A percentile compares a stretch with the other conserved stretches of the same genome.
phyloP scores from a whole-genome alignment of 2,888 invertebrate species.

The Polydrusus pterygomalis region DNA sequence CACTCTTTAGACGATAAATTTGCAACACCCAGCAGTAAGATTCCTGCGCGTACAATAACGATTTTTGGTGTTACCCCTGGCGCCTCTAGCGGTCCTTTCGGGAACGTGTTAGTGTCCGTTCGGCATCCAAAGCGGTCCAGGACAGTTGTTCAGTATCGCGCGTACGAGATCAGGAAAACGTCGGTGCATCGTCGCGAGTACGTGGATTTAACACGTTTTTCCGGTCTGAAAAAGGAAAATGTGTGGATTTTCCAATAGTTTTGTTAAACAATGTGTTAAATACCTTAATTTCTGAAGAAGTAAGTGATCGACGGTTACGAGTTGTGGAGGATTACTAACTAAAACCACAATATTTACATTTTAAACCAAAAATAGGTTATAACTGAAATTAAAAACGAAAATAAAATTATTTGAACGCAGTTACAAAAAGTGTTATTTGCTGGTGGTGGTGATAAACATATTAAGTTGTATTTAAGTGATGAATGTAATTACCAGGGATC shows the following conservation, averaged over 20 bases:
- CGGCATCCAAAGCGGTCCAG: constrained; percentile 70
- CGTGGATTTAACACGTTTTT: constrained; percentile 22
- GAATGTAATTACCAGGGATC: neutral
- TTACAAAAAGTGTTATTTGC: neutral
- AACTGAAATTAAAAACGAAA: neutral
- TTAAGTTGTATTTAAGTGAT: neutral
- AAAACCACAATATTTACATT: constrained; percentile 15
- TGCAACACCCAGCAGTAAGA: constrained; percentile 62
- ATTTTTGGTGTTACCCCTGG: constrained; percentile 66
- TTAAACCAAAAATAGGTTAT: neutral
- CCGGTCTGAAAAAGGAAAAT: constrained; percentile 4
- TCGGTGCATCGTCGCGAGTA: constrained; percentile 17
- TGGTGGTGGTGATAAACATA: neutral
- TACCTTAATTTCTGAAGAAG: neutral
- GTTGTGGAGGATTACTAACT: neutral
- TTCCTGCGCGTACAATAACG: constrained; percentile 71
- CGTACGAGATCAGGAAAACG: constrained; percentile 64
- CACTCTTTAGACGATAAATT: constrained; percentile 59
- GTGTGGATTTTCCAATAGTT: neutral
- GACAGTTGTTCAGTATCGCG: constrained; percentile 67
- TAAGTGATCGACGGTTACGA: neutral
- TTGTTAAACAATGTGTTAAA: neutral
- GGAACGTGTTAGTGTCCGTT: constrained; percentile 69
- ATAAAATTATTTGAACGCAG: too few relatives aligned
- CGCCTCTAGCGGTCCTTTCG: constrained; percentile 65